Conservation (phyloP, 2,888 invertebrate species). For the Leptinotarsa tumamoca region DNA sequence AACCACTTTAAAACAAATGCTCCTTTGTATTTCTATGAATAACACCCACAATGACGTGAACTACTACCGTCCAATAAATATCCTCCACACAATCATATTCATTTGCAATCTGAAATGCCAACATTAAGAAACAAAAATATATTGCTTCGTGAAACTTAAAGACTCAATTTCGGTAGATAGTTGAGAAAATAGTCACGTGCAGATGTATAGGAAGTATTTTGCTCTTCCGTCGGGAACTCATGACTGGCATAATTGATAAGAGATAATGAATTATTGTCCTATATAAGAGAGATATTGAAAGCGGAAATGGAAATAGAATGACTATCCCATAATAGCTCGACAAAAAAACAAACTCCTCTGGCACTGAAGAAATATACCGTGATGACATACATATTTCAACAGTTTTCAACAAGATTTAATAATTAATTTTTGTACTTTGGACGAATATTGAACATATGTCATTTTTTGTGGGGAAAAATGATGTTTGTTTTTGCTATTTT, state of each 20-base stretch:
- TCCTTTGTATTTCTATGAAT: too few species aligned
- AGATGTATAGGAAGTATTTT: slow-evolving; percentile 24
- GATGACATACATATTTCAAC: neutral
- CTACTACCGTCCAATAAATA: neutral
- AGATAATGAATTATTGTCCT: slow-evolving; percentile 47
- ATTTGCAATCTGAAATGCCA: neutral
- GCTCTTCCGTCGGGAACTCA: slow-evolving; percentile 38
- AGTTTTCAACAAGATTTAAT: too few species aligned
- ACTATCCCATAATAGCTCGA: neutral
- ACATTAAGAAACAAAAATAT: neutral
- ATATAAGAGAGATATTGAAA: slow-evolving; percentile 32
- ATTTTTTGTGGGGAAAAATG: too few species aligned
- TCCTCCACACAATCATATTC: neutral
- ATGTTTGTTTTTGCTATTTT: too few species aligned
- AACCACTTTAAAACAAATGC: too few species aligned
- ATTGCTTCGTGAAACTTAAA: neutral
- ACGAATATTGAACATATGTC: too few species aligned
- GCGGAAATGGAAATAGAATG: slow-evolving; percentile 41
- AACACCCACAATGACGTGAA: too few species aligned
- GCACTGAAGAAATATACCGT: neutral
- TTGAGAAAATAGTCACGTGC: slow-evolving; percentile 5
- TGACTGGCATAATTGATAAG: slow-evolving; percentile 49
- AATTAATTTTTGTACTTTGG: too few species aligned
- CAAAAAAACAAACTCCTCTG: neutral
- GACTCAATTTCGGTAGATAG: slow-evolving; percentile 3